Conservation (phyloP, 1,140 invertebrate genomes). For the Panagrolaimus sp. region DNA sequence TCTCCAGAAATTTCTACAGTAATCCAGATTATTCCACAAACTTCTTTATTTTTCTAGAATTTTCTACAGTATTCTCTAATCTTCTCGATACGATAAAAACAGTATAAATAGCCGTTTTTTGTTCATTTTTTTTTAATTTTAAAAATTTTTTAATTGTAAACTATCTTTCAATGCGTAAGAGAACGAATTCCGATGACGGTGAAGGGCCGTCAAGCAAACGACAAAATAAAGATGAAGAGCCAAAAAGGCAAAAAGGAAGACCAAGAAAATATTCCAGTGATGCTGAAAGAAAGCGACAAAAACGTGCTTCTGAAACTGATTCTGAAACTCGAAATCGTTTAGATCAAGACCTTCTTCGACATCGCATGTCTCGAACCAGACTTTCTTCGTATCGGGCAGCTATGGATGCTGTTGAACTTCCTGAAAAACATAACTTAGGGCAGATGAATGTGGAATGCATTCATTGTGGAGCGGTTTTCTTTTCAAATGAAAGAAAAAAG, state of each 20-base stretch:
- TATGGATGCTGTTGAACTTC: too few relatives aligned
- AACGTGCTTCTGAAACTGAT: not conserved
- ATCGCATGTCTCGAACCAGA: not conserved
- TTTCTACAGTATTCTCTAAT: not conserved
- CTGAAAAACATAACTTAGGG: not conserved
- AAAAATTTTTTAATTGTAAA: not conserved
- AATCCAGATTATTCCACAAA: not conserved
- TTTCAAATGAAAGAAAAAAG: not conserved
- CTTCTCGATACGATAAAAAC: not conserved
- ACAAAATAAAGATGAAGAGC: not conserved
- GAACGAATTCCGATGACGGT: too few relatives aligned
- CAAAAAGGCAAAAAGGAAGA: not conserved
- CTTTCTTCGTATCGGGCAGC: too few relatives aligned
- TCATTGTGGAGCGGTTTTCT: not conserved
- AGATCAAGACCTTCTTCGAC: not conserved
- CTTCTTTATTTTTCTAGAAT: not conserved
- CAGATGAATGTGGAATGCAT: not conserved
- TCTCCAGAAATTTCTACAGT: conserved; percentile 4
- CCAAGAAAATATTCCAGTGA: not conserved
- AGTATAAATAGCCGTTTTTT: not conserved
- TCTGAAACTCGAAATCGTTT: not conserved
- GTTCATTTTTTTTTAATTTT: not conserved
- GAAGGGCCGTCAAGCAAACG: not conserved
- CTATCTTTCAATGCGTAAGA: too few relatives aligned
- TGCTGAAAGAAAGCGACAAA: not conserved